phyloP scores from a whole-genome alignment of 1,140 invertebrate genomes.

The Habropoda laboriosa region DNA sequence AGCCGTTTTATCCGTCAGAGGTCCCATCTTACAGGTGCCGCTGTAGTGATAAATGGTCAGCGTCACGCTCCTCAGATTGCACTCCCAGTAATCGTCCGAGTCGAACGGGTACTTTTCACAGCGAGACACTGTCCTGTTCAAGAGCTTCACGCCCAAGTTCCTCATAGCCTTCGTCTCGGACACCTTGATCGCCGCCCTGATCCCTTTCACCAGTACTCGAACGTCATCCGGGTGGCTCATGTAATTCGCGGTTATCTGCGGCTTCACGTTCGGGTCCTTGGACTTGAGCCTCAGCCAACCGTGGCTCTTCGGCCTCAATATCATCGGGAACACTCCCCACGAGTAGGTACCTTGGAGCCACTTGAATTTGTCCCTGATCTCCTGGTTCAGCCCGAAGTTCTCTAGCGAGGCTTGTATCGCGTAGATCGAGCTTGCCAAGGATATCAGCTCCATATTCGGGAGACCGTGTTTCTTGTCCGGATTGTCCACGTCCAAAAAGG shows the following conservation, averaged over 20 bases:
- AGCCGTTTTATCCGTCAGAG: slow-evolving; percentile 84
- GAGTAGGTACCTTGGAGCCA: slow-evolving; percentile 80
- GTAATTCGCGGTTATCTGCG: slow-evolving; percentile 92
- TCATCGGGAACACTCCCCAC: slow-evolving; percentile 86
- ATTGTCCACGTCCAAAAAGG: slow-evolving; percentile 88
- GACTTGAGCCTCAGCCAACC: slow-evolving; percentile 87
- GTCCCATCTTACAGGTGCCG: slow-evolving; percentile 94
- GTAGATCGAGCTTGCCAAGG: slow-evolving; percentile 78
- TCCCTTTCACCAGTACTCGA: slow-evolving; percentile 84
- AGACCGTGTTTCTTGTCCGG: slow-evolving; percentile 84
- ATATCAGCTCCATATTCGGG: slow-evolving; percentile 89
- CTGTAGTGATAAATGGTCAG: slow-evolving; percentile 89
- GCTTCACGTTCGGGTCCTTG: slow-evolving; percentile 87
- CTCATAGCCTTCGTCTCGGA: slow-evolving; percentile 84
- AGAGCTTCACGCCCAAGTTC: slow-evolving; percentile 83
- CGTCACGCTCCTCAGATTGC: slow-evolving; percentile 86
- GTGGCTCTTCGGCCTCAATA: slow-evolving; percentile 88
- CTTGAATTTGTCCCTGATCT: slow-evolving; percentile 83
- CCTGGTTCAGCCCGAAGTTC: slow-evolving; percentile 79
- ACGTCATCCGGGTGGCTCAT: slow-evolving; percentile 86
- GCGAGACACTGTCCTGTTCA: slow-evolving; percentile 84
- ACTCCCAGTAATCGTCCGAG: slow-evolving; percentile 88
- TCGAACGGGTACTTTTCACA: slow-evolving; percentile 85
- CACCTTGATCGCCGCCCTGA: slow-evolving; percentile 84
- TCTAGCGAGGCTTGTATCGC: slow-evolving; percentile 82